Percentiles rank a stretch among this genome's conserved stretches.
phyloP scores from a whole-genome alignment of 2,888 invertebrate genomes.

The Prosapia bicincta region DNA sequence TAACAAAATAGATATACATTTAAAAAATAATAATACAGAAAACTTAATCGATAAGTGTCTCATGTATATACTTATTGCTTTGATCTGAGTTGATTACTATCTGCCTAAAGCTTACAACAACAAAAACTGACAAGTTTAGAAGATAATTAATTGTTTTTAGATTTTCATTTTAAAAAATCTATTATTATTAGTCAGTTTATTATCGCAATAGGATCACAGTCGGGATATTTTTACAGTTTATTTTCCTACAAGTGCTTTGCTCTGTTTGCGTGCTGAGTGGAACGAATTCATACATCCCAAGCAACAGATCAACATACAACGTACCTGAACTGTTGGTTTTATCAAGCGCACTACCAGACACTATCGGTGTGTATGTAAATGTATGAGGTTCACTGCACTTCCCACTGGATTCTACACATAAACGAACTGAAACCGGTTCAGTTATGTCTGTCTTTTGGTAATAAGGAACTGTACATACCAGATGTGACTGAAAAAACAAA shows the following conservation, averaged over 20 bases:
- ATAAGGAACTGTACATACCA: slow-evolving; percentile 81
- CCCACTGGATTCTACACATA: slow-evolving; percentile 79
- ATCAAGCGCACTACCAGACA: neutral
- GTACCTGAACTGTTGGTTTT: neutral
- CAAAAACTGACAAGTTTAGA: too few relatives aligned
- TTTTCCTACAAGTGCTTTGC: neutral
- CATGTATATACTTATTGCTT: too few relatives aligned
- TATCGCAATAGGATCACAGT: too few relatives aligned
- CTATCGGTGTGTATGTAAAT: slow-evolving; percentile 63
- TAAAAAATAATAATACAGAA: too few relatives aligned
- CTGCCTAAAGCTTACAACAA: too few relatives aligned
- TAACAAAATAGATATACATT: too few relatives aligned
- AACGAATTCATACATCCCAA: neutral
- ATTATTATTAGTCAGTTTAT: too few relatives aligned
- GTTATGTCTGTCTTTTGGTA: slow-evolving; percentile 64
- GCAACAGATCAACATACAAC: neutral
- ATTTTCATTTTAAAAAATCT: too few relatives aligned
- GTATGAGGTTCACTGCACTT: slow-evolving; percentile 82
- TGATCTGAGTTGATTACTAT: too few relatives aligned
- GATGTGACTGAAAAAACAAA: slow-evolving; percentile 64
- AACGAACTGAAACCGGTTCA: slow-evolving; percentile 69
- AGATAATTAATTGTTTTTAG: too few relatives aligned
- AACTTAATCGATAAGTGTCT: too few relatives aligned
- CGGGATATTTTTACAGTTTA: too few relatives aligned
- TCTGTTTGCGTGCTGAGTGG: neutral